Base-by-base conservation (phyloP, 2,888 invertebrate species). In the Empis livida region DNA sequence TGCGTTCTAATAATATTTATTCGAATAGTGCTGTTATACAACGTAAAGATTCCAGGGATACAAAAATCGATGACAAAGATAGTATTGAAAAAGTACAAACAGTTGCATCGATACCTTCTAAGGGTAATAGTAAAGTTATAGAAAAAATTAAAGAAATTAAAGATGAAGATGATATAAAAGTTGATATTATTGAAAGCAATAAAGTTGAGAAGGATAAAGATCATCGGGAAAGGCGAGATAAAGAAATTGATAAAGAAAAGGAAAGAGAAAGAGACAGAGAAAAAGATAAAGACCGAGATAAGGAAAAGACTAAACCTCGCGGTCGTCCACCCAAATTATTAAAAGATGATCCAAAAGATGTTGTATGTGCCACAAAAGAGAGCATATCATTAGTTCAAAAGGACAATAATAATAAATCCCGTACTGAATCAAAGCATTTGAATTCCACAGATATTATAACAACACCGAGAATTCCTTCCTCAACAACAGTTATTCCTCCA, bases 1-100 rank as follows among this genome's bases (percentile, higher is more conserved):
- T 91, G 78, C 82, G 78, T 50, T 79, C 78, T 16, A 82, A 78
- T 42, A 81, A 76, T 55, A 71, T 68, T 23, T 59, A 61, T 44
- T 41, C 48, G 10, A 15, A 46, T 23, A 45, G 31, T 20, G 47
- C 44, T 11, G 38, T 42, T 10, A 40, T 40, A 10, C 49, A 46
- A 20, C 50, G 46, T 41, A 51, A 51, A 37, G 52, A 51, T n/a
- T 35, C 41, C 10, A 39, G 44, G 5, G 50, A 52, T n/a, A 43
- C 51, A 46, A 17, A 32, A 44, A 10, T 38, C 42, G 45, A 48
- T 42, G 48, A 44, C 20, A 51, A 51, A 40, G 50, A 51, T 6
- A 31, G 10, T 11, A 47, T 40, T 40, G 43, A 43, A 11, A 11
- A 16, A 17, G 4, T 32, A 13, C 30, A 31, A 4, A 49, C 56